These are phyloP conservation scores for Sanderia malayensis DNA, from an alignment of 30 jellyfish, hydroid and myxozoan species.

Conservation along the genomic window DNA sequence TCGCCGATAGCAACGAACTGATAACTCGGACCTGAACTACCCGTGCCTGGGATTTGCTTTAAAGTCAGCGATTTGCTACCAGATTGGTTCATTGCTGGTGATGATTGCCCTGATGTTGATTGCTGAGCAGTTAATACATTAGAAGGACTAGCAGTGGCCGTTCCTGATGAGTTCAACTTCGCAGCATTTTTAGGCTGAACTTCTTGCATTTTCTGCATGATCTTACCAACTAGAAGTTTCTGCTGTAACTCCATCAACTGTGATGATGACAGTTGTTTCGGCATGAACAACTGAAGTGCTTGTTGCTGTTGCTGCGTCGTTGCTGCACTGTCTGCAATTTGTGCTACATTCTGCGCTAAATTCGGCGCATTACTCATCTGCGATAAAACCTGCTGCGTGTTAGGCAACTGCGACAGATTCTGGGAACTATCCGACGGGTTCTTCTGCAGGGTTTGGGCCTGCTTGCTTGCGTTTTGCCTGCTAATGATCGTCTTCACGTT, in stretches of 20 bases:
- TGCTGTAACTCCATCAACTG: constrained; percentile 61
- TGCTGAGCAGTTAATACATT: not conserved
- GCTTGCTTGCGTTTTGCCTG: constrained; percentile 56
- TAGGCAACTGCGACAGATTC: too few relatives aligned
- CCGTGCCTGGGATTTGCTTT: constrained; percentile 23
- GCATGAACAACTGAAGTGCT: constrained; percentile 40
- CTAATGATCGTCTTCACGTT: constrained; percentile 32
- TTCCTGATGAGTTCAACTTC: constrained; percentile 6
- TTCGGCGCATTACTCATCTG: not conserved
- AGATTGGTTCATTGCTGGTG: not conserved
- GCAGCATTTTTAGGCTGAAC: constrained; percentile 46
- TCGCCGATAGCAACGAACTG: constrained; percentile 20
- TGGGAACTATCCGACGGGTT: constrained; percentile 15
- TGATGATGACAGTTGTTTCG: constrained; percentile 38
- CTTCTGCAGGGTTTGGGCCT: constrained; percentile 7
- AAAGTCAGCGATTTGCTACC: constrained; percentile 31
- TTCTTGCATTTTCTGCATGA: constrained; percentile 56
- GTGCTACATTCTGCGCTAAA: not conserved
- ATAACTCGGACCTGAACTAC: not conserved
- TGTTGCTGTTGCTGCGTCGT: not conserved
- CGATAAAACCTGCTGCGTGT: not conserved
- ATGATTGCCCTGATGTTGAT: not conserved
- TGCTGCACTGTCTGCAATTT: not conserved
- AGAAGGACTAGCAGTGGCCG: too few relatives aligned
- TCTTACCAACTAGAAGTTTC: constrained; percentile 56